Conservation (phyloP, 2,888 invertebrate species). For the Drosophila austrosaltans region DNA sequence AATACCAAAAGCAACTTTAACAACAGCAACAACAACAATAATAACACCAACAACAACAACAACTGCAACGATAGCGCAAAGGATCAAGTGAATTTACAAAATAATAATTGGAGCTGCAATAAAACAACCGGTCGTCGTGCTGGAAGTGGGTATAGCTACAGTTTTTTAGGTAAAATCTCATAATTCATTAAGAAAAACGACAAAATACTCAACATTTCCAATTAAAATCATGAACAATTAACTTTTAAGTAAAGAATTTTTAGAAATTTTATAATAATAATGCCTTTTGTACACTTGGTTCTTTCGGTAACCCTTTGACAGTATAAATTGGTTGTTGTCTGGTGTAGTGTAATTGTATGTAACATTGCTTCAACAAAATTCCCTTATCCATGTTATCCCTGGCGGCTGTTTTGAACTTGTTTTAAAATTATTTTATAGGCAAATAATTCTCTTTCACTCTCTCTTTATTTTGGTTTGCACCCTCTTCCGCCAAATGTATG, state of each 20-base stretch:
- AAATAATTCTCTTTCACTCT: conserved; percentile 21
- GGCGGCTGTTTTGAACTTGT: background rate
- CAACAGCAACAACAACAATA: conserved; percentile 31
- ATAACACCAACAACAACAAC: conserved; percentile 32
- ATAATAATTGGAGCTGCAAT: conserved; percentile 83
- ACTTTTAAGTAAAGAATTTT: background rate
- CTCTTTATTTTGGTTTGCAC: background rate
- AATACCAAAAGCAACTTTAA: conserved; percentile 39
- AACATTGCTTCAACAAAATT: background rate
- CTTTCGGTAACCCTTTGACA: background rate
- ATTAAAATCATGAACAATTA: background rate
- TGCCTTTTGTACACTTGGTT: background rate
- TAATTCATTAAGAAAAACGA: conserved; percentile 32
- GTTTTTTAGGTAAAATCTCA: conserved; percentile 82
- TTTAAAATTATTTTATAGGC: background rate
- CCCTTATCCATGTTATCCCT: background rate
- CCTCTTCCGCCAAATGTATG: conserved; percentile 20
- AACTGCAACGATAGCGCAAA: conserved; percentile 42
- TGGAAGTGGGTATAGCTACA: conserved; percentile 83
- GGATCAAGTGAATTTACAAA: conserved; percentile 82
- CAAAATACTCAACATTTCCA: conserved; percentile 26
- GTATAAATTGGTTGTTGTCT: no score
- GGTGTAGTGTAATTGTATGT: no score
- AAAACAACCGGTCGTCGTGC: conserved; percentile 83
- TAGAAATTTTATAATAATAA: background rate